phyloP scores from a whole-genome alignment of 2,797 vertebrate genomes.

The Syncerus caffer region DNA sequence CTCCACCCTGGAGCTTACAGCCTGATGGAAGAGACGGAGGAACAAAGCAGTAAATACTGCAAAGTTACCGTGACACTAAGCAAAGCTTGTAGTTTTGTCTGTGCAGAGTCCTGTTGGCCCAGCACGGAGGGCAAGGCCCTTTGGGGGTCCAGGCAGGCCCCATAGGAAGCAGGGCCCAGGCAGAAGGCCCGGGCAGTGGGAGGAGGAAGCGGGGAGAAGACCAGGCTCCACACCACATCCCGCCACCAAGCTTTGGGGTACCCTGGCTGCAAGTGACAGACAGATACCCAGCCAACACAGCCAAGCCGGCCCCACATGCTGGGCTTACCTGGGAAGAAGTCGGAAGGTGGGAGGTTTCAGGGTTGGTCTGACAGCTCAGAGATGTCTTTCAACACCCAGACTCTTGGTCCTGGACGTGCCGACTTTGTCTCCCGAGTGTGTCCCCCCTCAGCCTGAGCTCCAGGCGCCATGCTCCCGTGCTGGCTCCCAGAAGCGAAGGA shows the following conservation, averaged over 20 bases:
- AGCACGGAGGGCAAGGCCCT: background rate
- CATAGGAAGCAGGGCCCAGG: background rate
- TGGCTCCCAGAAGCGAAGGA: background rate
- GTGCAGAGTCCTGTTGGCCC: background rate
- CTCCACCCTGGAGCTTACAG: background rate
- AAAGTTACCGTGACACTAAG: background rate
- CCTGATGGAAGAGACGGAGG: background rate
- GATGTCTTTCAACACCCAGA: background rate
- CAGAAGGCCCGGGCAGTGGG: background rate
- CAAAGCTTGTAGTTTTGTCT: background rate
- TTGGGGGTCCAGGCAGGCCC: background rate
- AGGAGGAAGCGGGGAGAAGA: background rate
- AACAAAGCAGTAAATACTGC: background rate
- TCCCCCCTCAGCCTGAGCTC: background rate
- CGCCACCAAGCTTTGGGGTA: background rate
- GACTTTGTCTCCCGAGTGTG: background rate
- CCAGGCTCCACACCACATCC: background rate
- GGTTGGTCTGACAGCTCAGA: background rate
- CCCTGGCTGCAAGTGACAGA: background rate
- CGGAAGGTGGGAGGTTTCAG: background rate
- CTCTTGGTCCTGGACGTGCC: background rate
- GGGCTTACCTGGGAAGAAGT: background rate
- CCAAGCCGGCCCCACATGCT: accelerated
- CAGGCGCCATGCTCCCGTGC: background rate
- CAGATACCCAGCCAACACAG: background rate